Conservation (phyloP, 2,113 vertebrate species). For the Dunckerocampus dactyliophorus region DNA sequence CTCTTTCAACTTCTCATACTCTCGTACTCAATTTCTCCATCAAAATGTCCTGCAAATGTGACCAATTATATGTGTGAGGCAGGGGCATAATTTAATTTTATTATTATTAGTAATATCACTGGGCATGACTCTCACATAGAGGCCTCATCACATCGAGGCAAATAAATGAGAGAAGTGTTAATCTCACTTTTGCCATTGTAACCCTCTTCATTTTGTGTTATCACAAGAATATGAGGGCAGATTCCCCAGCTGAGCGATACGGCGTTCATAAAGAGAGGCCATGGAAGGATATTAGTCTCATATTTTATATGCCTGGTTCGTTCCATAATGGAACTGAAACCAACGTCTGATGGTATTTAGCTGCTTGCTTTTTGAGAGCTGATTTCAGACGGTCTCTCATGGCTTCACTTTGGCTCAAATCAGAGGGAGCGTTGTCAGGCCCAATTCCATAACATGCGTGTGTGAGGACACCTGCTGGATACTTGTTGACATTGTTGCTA, state of each 20-base stretch:
- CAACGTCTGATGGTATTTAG: not conserved
- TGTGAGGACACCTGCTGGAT: slow-evolving; percentile 68
- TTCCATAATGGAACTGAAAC: not conserved
- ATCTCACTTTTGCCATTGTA: slow-evolving; percentile 25
- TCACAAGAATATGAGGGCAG: slow-evolving; percentile 20
- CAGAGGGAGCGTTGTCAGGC: slow-evolving; percentile 33
- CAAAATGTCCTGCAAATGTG: slow-evolving; percentile 24
- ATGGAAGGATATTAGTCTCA: slow-evolving; percentile 33
- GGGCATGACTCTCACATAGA: slow-evolving; percentile 7
- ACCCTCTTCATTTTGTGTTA: slow-evolving; percentile 27
- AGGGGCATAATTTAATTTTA: slow-evolving; percentile 36
- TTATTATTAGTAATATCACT: slow-evolving; percentile 2
- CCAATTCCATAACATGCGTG: slow-evolving; percentile 36
- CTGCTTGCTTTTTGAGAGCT: not conserved
- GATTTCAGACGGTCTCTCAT: not conserved
- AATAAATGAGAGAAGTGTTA: slow-evolving; percentile 21
- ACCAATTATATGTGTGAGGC: slow-evolving; percentile 13
- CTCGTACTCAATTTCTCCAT: slow-evolving; percentile 24
- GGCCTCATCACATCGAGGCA: slow-evolving; percentile 11
- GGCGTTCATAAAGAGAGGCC: slow-evolving; percentile 31
- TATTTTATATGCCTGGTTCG: slow-evolving; percentile 9
- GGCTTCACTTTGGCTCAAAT: not conserved
- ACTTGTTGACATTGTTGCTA: slow-evolving; percentile 33
- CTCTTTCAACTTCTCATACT: not conserved
- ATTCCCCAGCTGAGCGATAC: slow-evolving; percentile 11